phyloP scores from a whole-genome alignment of 2,888 invertebrate species.

The Leucania comma region DNA sequence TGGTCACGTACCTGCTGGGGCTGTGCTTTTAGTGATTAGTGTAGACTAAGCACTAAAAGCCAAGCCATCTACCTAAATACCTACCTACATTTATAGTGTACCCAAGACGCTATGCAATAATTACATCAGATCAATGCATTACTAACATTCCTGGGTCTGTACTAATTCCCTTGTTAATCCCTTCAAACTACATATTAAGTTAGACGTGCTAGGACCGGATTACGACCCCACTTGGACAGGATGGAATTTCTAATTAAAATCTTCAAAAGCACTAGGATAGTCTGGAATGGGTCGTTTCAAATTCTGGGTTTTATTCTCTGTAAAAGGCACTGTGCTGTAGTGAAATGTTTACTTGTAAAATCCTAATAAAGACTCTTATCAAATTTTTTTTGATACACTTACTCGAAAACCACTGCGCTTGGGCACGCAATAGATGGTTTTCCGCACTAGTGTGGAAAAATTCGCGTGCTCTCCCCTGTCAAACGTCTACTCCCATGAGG shows the following conservation, averaged over 20 bases:
- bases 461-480: too few species aligned
- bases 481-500: too few species aligned
- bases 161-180: conserved; percentile 41
- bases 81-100: neutral
- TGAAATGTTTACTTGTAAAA: neutral
- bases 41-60: neutral
- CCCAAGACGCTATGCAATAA: conserved; percentile 21
- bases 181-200: conserved; percentile 39
- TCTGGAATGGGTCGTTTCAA: neutral
- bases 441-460: too few species aligned
- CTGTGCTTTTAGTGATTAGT: too few species aligned
- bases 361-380: too few species aligned
- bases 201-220: conserved; percentile 8
- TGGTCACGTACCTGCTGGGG: too few species aligned
- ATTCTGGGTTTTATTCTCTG: neutral
- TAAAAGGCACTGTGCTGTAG: neutral
- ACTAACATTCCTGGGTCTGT: conserved; percentile 24
- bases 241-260: conserved; percentile 32
- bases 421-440: too few species aligned
- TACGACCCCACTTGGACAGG: neutral
- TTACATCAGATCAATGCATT: conserved; percentile 39
- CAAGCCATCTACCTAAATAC: neutral
- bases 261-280: neutral
- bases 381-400: too few species aligned
- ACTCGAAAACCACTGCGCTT: too few species aligned